Evolutionary conservation across 2,797 vertebrate genomes (phyloP).

Genomic region (Eremophila alpestris): DNA sequence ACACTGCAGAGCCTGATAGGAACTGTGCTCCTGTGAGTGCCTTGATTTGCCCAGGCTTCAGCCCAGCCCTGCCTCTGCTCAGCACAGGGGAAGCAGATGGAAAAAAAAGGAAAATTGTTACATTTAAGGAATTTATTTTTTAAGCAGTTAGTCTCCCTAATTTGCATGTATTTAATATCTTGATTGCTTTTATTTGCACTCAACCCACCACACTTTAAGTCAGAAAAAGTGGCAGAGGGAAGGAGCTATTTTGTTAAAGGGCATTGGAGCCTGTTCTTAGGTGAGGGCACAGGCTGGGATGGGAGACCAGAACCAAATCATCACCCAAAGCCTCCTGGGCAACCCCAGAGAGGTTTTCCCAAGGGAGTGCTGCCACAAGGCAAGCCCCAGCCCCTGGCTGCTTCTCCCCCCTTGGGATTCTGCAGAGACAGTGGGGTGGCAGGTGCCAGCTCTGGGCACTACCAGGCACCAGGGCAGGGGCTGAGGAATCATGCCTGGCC

Average conservation of each 20-base stretch:
- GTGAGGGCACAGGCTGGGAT: not conserved
- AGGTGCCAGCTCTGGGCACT: not conserved
- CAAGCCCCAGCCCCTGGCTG: not conserved
- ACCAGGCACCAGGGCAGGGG: not conserved
- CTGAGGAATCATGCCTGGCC: not conserved
- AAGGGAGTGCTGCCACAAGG: accelerated
- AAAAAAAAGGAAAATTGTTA: not conserved
- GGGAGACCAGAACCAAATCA: not conserved
- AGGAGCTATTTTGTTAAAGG: not conserved
- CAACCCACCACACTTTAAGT: not conserved
- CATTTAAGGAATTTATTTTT: not conserved
- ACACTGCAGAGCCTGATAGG: not conserved
- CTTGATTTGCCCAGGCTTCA: not conserved
- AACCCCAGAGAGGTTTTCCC: not conserved
- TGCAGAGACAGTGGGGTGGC: accelerated
- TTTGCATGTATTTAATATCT: not conserved
- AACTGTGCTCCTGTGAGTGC: accelerated
- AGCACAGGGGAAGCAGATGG: not conserved
- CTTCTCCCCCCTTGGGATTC: not conserved
- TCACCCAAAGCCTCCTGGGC: not conserved
- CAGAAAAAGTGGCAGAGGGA: not conserved
- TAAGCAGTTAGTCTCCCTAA: not conserved
- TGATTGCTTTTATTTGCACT: not conserved
- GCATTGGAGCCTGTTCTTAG: not conserved
- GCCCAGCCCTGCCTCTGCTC: not conserved